Conservation (phyloP, 2,113 vertebrate genomes). For the Rafetus swinhoei region DNA sequence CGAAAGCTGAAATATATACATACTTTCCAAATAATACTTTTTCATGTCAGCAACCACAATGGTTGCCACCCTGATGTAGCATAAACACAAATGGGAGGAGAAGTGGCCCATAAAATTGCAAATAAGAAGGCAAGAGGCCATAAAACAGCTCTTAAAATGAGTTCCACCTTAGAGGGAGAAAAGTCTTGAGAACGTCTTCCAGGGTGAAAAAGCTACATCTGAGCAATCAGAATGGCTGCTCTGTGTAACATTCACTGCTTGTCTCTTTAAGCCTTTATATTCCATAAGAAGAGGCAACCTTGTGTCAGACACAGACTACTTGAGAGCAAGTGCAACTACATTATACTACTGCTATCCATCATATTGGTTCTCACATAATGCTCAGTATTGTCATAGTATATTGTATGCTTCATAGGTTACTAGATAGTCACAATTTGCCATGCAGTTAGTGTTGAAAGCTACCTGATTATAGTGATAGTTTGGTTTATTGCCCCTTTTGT, state of each 20-base stretch:
- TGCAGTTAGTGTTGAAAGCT: not conserved
- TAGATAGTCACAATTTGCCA: not conserved
- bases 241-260: not conserved
- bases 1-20: not conserved
- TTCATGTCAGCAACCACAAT: not conserved
- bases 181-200: not conserved
- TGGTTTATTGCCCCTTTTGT: fast-evolving
- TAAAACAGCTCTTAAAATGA: not conserved
- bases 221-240: not conserved
- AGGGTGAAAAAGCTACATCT: not conserved
- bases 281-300: not conserved
- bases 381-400: not conserved
- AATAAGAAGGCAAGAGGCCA: not conserved
- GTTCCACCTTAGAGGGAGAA: no score
- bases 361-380: not conserved
- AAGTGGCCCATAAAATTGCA: not conserved
- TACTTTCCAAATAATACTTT: not conserved
- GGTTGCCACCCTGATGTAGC: not conserved
- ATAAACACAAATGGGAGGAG: not conserved
- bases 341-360: not conserved
- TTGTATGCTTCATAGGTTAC: not conserved
- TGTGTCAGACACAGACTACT: not conserved
- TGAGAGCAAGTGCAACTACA: not conserved
- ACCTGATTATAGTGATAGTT: not conserved
- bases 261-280: not conserved